A percentile compares a stretch with the other conserved stretches of the same genome.
These are phyloP conservation scores for Corapipo altera DNA, from an alignment of 2,113 vertebrate species.

Conservation along the genomic window DNA sequence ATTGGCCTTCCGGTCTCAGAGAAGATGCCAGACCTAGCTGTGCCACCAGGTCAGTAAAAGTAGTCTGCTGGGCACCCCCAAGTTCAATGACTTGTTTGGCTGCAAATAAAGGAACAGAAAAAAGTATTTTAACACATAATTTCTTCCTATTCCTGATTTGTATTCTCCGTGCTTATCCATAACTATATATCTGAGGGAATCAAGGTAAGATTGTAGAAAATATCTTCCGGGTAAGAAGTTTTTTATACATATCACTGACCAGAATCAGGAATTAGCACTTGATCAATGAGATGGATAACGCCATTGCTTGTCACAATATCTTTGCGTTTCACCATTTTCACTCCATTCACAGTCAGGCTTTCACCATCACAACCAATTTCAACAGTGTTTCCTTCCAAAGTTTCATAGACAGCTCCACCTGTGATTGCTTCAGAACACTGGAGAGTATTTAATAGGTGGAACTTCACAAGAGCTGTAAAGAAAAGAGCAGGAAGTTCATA, in stretches of 20 bases:
- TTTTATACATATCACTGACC: slow-evolving; percentile 75
- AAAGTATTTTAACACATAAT: neutral
- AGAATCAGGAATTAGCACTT: slow-evolving; percentile 93
- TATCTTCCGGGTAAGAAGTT: neutral
- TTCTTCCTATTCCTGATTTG: neutral
- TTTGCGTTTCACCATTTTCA: slow-evolving; percentile 93
- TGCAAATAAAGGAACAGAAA: slow-evolving; percentile 58
- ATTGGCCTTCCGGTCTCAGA: slow-evolving; percentile 82
- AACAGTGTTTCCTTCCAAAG: slow-evolving; percentile 88
- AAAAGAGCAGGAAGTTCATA: neutral
- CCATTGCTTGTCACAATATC: slow-evolving; percentile 95
- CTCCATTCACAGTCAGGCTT: slow-evolving; percentile 90
- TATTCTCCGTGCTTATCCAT: neutral
- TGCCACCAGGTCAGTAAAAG: slow-evolving; percentile 86
- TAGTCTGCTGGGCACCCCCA: slow-evolving; percentile 83
- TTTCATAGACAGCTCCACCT: slow-evolving; percentile 85
- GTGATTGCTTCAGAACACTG: slow-evolving; percentile 96
- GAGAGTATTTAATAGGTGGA: slow-evolving; percentile 88
- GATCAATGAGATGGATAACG: slow-evolving; percentile 91
- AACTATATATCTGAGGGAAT: neutral
- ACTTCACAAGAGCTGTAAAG: slow-evolving; percentile 86
- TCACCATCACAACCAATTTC: slow-evolving; percentile 95
- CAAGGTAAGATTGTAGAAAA: neutral
- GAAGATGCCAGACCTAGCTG: slow-evolving; percentile 83
- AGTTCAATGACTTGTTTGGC: slow-evolving; percentile 95